A percentile compares a stretch with the other conserved stretches of the same genome.
Evolutionary conservation across 1,140 invertebrate genomes (phyloP).

Genomic region (Leptopilina clavipes): DNA sequence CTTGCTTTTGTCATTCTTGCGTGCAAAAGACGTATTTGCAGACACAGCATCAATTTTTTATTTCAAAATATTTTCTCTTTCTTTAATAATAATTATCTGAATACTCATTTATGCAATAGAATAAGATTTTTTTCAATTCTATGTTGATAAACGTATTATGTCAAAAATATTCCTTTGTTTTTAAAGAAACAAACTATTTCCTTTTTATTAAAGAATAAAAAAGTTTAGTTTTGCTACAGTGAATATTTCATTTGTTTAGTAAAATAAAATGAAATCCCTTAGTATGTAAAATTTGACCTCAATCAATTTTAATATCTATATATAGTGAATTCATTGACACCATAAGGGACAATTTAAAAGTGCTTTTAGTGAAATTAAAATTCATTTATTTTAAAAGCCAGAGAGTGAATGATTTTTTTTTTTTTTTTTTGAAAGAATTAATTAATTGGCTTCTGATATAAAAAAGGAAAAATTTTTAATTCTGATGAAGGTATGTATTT

Average conservation of each 20-base stretch:
- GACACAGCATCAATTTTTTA: background rate
- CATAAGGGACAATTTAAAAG: background rate
- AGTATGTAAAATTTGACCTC: too few relatives aligned
- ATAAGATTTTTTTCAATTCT: too few relatives aligned
- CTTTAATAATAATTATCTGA: background rate
- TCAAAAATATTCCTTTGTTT: too few relatives aligned
- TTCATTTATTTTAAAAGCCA: conserved; percentile 4
- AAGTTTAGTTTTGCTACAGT: too few relatives aligned
- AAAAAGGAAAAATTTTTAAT: background rate
- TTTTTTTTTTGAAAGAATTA: background rate
- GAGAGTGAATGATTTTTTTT: background rate
- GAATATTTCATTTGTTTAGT: too few relatives aligned
- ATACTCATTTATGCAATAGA: background rate
- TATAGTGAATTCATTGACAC: conserved; percentile 6
- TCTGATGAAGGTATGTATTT: background rate
- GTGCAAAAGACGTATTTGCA: background rate
- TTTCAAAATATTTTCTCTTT: background rate
- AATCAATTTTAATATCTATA: background rate
- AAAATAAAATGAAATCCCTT: too few relatives aligned
- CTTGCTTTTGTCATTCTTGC: conserved; percentile 21
- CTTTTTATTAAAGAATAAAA: too few relatives aligned
- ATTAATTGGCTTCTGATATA: conserved; percentile 14
- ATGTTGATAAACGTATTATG: too few relatives aligned
- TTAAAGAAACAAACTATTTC: too few relatives aligned
- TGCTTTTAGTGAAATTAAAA: conserved; percentile 9